Evolutionary conservation across 2,113 vertebrate species (phyloP).

Genomic region (Callipepla squamata): DNA sequence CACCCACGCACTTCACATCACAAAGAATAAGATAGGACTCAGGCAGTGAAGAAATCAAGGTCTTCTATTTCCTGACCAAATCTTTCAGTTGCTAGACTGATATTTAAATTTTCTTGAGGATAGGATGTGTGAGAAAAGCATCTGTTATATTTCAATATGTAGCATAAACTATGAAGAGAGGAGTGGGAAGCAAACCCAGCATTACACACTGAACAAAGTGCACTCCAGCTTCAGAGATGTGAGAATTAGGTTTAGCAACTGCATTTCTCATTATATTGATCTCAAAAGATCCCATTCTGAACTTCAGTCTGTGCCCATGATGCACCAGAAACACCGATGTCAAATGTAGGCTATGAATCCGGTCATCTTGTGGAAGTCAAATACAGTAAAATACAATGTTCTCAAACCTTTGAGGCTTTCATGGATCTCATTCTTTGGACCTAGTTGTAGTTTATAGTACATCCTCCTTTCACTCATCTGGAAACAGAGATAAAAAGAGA

Average conservation of each 20-base stretch:
- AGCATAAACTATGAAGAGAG: background rate
- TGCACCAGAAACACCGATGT: background rate
- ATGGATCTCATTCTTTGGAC: background rate
- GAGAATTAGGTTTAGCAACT: background rate
- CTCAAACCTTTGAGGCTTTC: background rate
- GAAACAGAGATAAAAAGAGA: background rate
- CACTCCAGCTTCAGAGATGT: background rate
- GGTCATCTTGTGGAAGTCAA: background rate
- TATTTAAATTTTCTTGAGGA: background rate
- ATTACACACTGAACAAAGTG: background rate
- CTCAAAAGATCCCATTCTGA: background rate
- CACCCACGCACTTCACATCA: background rate
- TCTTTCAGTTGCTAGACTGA: background rate
- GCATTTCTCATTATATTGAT: accelerated
- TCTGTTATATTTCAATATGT: background rate
- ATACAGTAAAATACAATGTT: background rate
- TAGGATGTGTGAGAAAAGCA: background rate
- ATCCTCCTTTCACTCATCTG: background rate
- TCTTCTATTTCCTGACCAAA: background rate
- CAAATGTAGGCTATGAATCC: background rate
- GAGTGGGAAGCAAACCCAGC: background rate
- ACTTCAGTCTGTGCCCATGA: background rate
- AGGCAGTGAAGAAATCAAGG: background rate
- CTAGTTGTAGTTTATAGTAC: background rate
- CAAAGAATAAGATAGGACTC: background rate